phyloP scores from a whole-genome alignment of 2,888 invertebrate genomes.

The Mesorhabditis spiculigera region DNA sequence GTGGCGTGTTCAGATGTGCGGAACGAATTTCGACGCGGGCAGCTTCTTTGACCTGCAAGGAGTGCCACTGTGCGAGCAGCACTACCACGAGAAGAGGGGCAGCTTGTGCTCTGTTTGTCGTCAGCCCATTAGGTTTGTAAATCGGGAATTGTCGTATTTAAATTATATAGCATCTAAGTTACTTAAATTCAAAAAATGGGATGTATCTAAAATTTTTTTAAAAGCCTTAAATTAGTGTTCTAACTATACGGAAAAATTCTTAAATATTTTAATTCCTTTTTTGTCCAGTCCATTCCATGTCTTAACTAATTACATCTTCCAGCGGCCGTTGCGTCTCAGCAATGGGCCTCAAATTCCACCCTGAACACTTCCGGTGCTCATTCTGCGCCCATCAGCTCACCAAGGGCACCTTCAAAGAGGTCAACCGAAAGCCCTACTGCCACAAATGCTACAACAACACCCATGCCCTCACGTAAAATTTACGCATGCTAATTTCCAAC shows the following conservation, averaged over 20 bases:
- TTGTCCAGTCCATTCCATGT: neutral
- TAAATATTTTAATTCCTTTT: too few relatives aligned
- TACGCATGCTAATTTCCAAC: neutral
- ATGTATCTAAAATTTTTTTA: too few relatives aligned
- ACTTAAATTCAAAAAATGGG: too few relatives aligned
- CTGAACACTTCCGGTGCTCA: slow-evolving; percentile 99
- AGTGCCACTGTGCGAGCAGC: slow-evolving; percentile 94
- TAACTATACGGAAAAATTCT: too few relatives aligned
- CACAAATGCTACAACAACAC: slow-evolving; percentile 90
- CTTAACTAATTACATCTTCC: slow-evolving; percentile 65
- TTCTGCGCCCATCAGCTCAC: slow-evolving; percentile 92
- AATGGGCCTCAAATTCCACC: slow-evolving; percentile 98
- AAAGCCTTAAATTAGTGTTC: too few relatives aligned
- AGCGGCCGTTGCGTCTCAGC: slow-evolving; percentile 87
- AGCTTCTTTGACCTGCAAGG: slow-evolving; percentile 99
- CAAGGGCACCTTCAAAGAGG: slow-evolving; percentile 98
- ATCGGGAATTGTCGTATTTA: neutral
- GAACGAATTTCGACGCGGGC: slow-evolving; percentile 90
- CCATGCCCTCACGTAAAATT: slow-evolving; percentile 31
- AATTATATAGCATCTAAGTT: too few relatives aligned
- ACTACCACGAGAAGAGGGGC: slow-evolving; percentile 93
- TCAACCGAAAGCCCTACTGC: slow-evolving; percentile 97
- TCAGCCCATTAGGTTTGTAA: slow-evolving; percentile 22
- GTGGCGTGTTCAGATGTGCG: slow-evolving; percentile 73
- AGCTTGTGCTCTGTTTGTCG: slow-evolving; percentile 73